Conservation (phyloP, 2,888 invertebrate genomes). For the Clepsis dumicolana region DNA sequence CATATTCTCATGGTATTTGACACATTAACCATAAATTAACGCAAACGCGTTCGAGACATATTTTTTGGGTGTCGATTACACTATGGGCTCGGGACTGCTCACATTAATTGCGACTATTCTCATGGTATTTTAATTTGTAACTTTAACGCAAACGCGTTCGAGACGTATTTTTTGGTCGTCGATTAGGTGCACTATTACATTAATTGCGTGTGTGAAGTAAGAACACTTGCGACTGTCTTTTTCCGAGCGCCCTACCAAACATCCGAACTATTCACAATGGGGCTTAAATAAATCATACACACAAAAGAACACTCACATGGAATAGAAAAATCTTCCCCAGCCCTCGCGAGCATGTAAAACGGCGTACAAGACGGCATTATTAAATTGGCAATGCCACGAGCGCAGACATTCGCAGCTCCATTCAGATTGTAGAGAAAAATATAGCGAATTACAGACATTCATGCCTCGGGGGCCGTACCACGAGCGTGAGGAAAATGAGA, state of each 20-base stretch:
- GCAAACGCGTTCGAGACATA: no score
- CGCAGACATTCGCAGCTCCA: conserved; percentile 60
- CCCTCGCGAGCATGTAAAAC: conserved; percentile 53
- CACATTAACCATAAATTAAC: no score
- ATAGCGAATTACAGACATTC: conserved; percentile 46
- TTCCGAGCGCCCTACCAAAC: neutral
- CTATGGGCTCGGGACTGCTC: no score
- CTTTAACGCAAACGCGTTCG: no score
- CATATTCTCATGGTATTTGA: no score
- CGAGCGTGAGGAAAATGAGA: neutral
- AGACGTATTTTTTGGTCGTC: no score
- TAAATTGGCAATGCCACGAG: conserved; percentile 66
- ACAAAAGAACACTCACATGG: conserved; percentile 40
- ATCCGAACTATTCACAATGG: conserved; percentile 17
- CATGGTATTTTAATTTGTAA: no score
- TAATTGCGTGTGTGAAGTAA: no score
- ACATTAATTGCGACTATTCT: no score
- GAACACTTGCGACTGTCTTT: neutral
- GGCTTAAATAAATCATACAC: conserved; percentile 36
- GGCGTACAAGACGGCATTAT: conserved; percentile 70
- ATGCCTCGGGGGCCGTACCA: conserved; percentile 27
- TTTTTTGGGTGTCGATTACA: no score
- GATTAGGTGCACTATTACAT: no score
- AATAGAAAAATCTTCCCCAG: conserved; percentile 58
- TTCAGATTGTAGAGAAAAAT: conserved; percentile 62